These are phyloP conservation scores for Heliothis subflexa DNA, from an alignment of 1,140 invertebrate species.

Conservation along the genomic window DNA sequence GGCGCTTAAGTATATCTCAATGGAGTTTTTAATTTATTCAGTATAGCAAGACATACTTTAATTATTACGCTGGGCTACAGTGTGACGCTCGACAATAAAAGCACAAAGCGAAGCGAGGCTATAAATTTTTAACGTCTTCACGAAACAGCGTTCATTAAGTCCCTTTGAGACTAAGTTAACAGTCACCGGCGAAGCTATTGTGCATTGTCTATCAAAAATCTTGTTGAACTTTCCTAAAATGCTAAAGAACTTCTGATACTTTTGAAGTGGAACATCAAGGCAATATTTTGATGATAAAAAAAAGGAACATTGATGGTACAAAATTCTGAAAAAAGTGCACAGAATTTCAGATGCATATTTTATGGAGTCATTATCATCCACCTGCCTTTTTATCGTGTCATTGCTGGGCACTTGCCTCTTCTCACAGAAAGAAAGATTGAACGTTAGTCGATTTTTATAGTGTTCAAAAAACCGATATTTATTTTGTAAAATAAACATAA, in stretches of 20 bases:
- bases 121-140: slow-evolving; percentile 79
- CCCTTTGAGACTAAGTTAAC: slow-evolving; percentile 59
- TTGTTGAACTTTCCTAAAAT: neutral
- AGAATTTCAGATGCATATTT: neutral
- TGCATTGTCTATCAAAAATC: slow-evolving; percentile 33
- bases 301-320: too few species aligned
- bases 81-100: slow-evolving; percentile 63
- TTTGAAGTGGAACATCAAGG: neutral
- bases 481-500: too few species aligned
- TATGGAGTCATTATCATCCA: neutral
- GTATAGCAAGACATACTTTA: slow-evolving; percentile 65
- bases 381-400: too few species aligned
- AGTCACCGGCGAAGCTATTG: slow-evolving; percentile 5
- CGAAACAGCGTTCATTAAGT: slow-evolving; percentile 70
- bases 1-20: slow-evolving; percentile 18
- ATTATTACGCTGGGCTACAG: slow-evolving; percentile 63
- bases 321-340: neutral
- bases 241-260: neutral
- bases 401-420: too few species aligned
- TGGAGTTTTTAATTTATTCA: slow-evolving; percentile 55
- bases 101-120: slow-evolving; percentile 57
- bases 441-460: too few species aligned
- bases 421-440: too few species aligned
- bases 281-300: neutral
- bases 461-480: too few species aligned